Conservation (phyloP, 2,113 vertebrate genomes). For the Hydrolagus affinis region DNA sequence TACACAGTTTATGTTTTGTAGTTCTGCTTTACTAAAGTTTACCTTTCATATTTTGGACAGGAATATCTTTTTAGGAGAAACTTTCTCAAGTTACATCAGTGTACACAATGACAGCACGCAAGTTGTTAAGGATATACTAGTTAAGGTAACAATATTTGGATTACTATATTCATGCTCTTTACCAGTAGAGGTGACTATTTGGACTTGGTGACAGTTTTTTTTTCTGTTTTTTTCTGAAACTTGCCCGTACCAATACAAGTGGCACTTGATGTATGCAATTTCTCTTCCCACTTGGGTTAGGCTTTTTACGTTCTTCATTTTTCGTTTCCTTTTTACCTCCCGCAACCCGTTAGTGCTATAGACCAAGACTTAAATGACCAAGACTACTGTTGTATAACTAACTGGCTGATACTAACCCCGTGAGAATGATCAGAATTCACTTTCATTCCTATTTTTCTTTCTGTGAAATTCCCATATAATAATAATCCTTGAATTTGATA, state of each 20-base stretch:
- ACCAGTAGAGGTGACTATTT: background rate
- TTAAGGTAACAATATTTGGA: conserved; percentile 67
- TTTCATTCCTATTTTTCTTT: background rate
- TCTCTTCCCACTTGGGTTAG: no score
- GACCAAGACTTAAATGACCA: background rate
- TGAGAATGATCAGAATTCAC: background rate
- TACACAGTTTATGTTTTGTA: no score
- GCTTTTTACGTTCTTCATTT: no score
- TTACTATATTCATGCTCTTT: background rate
- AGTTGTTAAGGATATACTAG: conserved; percentile 88
- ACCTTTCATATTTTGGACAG: conserved; percentile 49
- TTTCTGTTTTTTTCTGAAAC: background rate
- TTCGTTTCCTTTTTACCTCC: background rate
- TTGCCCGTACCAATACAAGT: background rate
- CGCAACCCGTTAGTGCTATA: background rate
- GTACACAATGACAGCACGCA: conserved; percentile 96
- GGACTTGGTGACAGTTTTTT: background rate
- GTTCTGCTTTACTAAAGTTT: background rate
- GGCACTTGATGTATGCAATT: background rate
- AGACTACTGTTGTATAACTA: background rate
- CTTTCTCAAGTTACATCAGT: conserved; percentile 96
- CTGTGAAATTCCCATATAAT: background rate
- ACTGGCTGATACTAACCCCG: background rate
- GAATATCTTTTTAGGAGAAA: conserved; percentile 96
- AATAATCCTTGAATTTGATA: no score